These are phyloP conservation scores for Zosterops pallidus DNA, from an alignment of 2,113 vertebrate genomes.

Conservation along the genomic window DNA sequence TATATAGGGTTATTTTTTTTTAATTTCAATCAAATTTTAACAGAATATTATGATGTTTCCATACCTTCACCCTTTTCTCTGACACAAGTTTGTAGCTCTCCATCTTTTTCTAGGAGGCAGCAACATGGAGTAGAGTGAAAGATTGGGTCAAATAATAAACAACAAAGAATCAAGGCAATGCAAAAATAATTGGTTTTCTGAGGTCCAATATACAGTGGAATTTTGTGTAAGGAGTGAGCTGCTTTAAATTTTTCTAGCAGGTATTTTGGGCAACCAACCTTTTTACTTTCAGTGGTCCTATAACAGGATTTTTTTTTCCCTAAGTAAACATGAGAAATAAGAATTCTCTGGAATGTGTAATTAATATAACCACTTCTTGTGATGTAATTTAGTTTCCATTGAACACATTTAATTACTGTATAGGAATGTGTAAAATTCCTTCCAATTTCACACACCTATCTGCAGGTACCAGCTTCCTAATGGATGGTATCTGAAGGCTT, in stretches of 20 bases:
- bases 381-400: not conserved
- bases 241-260: not conserved
- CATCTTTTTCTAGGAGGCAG: not conserved
- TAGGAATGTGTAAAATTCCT: not conserved
- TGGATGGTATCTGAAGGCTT: not conserved
- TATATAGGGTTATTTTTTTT: not conserved
- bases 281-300: not conserved
- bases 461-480: not conserved
- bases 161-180: not conserved
- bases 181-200: not conserved
- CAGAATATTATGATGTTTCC: not conserved
- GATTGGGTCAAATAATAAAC: not conserved
- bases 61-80: not conserved
- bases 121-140: accelerated
- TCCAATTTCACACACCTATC: not conserved
- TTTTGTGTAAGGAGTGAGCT: not conserved
- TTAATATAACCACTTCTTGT: not conserved
- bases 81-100: not conserved
- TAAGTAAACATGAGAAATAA: not conserved
- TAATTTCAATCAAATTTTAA: not conserved
- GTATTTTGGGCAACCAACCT: accelerated
- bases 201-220: not conserved
- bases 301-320: not conserved
- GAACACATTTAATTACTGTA: not conserved
- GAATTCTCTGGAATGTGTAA: not conserved